Evolutionary conservation across 2,797 vertebrate species (phyloP).

Genomic region (Peromyscus nudipes): DNA sequence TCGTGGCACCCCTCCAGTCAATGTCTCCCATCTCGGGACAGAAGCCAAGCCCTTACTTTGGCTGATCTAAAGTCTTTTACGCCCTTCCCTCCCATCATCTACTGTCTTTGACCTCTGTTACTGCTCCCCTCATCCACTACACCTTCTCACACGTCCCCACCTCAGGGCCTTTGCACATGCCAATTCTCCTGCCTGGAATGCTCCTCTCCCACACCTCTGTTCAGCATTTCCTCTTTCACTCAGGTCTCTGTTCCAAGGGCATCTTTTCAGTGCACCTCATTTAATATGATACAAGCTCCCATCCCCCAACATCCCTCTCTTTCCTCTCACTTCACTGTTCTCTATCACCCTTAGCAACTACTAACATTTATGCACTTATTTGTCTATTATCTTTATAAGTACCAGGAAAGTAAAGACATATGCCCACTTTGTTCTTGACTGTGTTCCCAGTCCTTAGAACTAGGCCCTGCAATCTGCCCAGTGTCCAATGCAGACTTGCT

Average conservation of each 20-base stretch:
- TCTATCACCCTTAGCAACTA: neutral
- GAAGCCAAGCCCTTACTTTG: neutral
- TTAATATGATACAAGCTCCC: neutral
- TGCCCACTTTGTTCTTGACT: conserved; percentile 25
- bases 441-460: neutral
- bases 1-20: neutral
- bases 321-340: neutral
- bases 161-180: neutral
- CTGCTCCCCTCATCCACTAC: neutral
- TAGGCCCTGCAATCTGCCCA: neutral
- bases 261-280: neutral
- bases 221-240: neutral
- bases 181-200: neutral
- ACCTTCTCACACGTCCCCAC: fast-evolving
- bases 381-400: neutral
- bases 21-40: no score
- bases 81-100: no score
- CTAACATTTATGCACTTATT: neutral
- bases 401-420: neutral
- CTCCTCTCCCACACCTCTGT: neutral
- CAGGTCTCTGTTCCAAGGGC: neutral
- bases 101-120: neutral
- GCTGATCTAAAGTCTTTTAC: neutral
- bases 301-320: neutral
- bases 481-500: neutral